Conservation (phyloP, 2,797 vertebrate species). For the Coilia nasus region DNA sequence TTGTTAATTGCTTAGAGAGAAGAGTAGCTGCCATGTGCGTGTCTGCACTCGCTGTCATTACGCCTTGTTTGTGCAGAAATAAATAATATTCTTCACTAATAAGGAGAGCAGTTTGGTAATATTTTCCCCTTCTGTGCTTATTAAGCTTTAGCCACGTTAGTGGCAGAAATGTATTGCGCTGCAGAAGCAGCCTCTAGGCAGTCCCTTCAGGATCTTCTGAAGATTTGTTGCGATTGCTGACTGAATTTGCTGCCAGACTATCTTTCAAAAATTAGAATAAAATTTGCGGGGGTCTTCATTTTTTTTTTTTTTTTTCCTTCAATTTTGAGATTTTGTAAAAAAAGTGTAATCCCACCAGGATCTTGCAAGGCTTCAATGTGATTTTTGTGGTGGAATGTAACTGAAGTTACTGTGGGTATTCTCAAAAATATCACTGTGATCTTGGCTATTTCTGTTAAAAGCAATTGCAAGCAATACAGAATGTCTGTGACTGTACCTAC, state of each 20-base stretch:
- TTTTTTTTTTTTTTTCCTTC: too few relatives aligned
- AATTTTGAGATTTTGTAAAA: too few relatives aligned
- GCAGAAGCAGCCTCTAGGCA: background rate
- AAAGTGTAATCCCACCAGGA: too few relatives aligned
- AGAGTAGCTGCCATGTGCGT: constrained; percentile 33
- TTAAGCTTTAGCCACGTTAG: background rate
- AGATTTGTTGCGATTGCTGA: too few relatives aligned
- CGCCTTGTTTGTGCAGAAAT: constrained; percentile 6
- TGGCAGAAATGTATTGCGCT: background rate
- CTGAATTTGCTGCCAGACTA: background rate
- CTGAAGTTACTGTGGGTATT: too few relatives aligned
- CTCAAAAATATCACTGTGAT: too few relatives aligned
- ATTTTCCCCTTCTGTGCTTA: constrained; percentile 2
- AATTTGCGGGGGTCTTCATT: background rate
- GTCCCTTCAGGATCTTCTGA: too few relatives aligned
- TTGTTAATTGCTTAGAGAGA: constrained; percentile 45
- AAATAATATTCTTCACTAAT: constrained; percentile 17
- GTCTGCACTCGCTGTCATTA: constrained; percentile 9
- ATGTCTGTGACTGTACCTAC: too few relatives aligned
- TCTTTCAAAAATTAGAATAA: background rate
- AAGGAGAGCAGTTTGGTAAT: constrained; percentile 15
- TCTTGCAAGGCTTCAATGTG: too few relatives aligned
- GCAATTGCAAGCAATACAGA: too few relatives aligned
- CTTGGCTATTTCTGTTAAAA: too few relatives aligned
- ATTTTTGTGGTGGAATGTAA: too few relatives aligned